Percentiles rank a stretch among this genome's conserved stretches.
Conservation (phyloP, 2,888 invertebrate species). For the Cheilosia impressa region DNA sequence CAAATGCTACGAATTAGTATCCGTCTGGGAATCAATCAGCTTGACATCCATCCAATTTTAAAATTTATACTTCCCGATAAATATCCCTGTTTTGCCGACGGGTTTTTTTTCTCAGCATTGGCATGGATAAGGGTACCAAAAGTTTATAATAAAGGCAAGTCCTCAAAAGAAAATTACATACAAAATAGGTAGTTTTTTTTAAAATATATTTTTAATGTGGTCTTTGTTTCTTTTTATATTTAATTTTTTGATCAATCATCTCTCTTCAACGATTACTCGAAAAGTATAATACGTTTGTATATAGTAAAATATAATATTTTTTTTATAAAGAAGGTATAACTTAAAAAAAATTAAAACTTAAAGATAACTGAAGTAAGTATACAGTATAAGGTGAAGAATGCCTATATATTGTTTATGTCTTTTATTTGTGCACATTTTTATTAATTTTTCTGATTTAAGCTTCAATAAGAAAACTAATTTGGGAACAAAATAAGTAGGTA, state of each 20-base stretch:
- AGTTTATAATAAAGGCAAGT: background rate
- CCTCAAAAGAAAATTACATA: conserved; percentile 13
- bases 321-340: conserved; percentile 45
- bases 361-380: conserved; percentile 19
- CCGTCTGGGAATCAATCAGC: too few relatives aligned
- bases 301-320: conserved; percentile 54
- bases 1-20: background rate
- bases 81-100: too few relatives aligned
- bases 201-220: conserved; percentile 33
- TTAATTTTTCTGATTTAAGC: conserved; percentile 24
- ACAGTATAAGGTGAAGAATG: conserved; percentile 17
- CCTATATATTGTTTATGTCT: conserved; percentile 21
- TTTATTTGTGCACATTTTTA: conserved; percentile 42
- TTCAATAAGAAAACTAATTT: conserved; percentile 6
- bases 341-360: conserved; percentile 56
- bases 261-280: conserved; percentile 55
- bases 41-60: too few relatives aligned
- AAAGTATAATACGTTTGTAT: conserved; percentile 12
- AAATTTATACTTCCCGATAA: too few relatives aligned
- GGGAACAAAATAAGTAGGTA: background rate
- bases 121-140: background rate
- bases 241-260: conserved; percentile 57
- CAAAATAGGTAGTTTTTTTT: conserved; percentile 6
- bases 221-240: conserved; percentile 25
- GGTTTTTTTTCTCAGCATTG: background rate